These are phyloP conservation scores for Synanceia verrucosa DNA, from an alignment of 2,797 vertebrate species.

Conservation along the genomic window DNA sequence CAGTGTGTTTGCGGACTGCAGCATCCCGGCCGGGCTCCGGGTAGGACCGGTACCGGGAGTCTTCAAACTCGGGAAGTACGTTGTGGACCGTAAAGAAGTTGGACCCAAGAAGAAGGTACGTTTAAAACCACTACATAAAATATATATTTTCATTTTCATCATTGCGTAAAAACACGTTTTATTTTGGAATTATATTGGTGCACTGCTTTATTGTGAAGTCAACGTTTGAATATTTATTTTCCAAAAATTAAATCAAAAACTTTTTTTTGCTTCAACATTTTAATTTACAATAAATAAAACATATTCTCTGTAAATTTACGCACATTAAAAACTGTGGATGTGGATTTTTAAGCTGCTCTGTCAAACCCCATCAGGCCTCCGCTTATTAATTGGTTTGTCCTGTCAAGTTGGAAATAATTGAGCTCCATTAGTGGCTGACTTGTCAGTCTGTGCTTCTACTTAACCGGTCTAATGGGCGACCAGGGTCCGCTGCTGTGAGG, in stretches of 20 bases:
- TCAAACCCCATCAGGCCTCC: slow-evolving; percentile 70
- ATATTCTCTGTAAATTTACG: neutral
- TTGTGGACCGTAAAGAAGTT: slow-evolving; percentile 94
- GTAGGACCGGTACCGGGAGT: slow-evolving; percentile 90
- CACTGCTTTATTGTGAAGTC: too few relatives aligned
- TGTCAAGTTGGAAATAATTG: slow-evolving; percentile 83
- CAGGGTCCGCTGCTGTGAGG: slow-evolving; percentile 59
- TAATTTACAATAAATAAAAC: neutral
- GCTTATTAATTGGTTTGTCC: slow-evolving; percentile 78
- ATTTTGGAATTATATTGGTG: too few relatives aligned
- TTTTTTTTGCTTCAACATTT: too few relatives aligned
- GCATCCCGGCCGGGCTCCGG: slow-evolving; percentile 92
- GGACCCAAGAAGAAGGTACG: slow-evolving; percentile 95
- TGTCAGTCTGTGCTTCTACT: slow-evolving; percentile 80
- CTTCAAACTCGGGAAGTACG: slow-evolving; percentile 97
- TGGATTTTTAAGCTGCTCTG: slow-evolving; percentile 58
- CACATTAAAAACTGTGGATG: slow-evolving; percentile 1
- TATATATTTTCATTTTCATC: too few relatives aligned
- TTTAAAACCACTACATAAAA: neutral
- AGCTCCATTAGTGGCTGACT: slow-evolving; percentile 76
- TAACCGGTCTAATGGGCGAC: slow-evolving; percentile 81
- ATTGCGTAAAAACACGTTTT: neutral
- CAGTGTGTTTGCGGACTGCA: slow-evolving; percentile 93
- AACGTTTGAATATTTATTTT: too few relatives aligned
- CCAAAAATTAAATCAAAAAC: neutral